A percentile compares a stretch with the other conserved stretches of the same genome.
Conservation (phyloP, 2,113 vertebrate species). For the Sylvilagus bachmani region DNA sequence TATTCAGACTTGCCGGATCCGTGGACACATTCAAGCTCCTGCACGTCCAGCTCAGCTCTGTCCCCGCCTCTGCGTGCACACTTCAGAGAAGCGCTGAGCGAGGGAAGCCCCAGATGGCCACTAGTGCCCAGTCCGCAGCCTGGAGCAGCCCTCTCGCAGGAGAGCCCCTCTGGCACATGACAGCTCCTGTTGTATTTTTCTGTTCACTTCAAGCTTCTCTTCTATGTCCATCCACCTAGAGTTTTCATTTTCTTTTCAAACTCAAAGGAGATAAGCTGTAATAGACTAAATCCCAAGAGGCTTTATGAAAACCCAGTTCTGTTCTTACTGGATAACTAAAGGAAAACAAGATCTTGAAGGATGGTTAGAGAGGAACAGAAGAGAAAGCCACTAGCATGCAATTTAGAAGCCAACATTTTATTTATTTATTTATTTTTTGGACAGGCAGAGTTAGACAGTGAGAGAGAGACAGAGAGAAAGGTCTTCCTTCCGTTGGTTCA, state of each 20-base stretch:
- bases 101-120: background rate
- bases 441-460: too few relatives aligned
- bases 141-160: background rate
- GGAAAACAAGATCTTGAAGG: constrained; percentile 8
- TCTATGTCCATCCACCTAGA: background rate
- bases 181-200: background rate
- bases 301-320: background rate
- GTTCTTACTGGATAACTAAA: background rate
- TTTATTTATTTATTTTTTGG: background rate
- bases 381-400: background rate
- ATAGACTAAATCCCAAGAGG: background rate
- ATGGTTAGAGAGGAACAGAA: background rate
- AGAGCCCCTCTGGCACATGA: background rate
- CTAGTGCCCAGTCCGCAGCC: background rate
- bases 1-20: constrained; percentile 13
- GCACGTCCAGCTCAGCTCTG: background rate
- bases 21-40: constrained; percentile 46
- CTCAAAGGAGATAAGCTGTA: background rate
- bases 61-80: background rate
- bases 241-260: background rate
- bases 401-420: background rate
- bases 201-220: background rate
- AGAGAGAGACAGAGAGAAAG: too few relatives aligned
- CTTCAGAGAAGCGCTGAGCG: background rate
- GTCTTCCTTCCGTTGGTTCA: too few relatives aligned